A percentile compares a stretch with the other conserved stretches of the same genome.
Evolutionary conservation across 2,888 invertebrate genomes (phyloP).

Genomic region (Nezara viridula): DNA sequence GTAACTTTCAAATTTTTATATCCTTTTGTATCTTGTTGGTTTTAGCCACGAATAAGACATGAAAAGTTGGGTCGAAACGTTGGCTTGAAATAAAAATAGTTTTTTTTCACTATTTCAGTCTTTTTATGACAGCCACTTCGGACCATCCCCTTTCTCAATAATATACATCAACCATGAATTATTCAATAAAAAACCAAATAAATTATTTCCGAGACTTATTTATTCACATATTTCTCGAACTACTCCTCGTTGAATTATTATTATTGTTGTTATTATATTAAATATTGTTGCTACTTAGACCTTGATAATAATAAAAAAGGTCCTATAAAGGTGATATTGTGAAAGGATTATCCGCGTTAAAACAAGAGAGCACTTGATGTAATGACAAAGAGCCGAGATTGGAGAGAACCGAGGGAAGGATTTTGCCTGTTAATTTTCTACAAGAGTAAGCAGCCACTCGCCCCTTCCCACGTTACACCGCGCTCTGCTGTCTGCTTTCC

Average conservation of each 20-base stretch:
- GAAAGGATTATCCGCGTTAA: neutral
- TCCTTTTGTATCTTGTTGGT: too few relatives aligned
- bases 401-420: neutral
- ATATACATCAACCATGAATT: too few relatives aligned
- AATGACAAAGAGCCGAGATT: slow-evolving; percentile 21
- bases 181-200: neutral
- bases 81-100: too few relatives aligned
- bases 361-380: neutral
- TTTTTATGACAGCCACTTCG: too few relatives aligned
- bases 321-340: neutral
- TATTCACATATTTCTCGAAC: too few relatives aligned
- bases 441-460: slow-evolving; percentile 40
- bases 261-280: too few relatives aligned
- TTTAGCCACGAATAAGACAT: too few relatives aligned
- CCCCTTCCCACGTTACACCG: neutral
- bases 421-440: slow-evolving; percentile 47
- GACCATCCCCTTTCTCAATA: too few relatives aligned
- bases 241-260: too few relatives aligned
- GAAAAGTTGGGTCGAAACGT: too few relatives aligned
- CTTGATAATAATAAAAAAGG: neutral
- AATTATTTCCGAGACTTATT: neutral
- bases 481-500: neutral
- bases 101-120: too few relatives aligned
- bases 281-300: neutral
- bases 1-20: too few relatives aligned